Base-by-base conservation (phyloP, 1,140 invertebrate species). In the Drosophila nikananu region DNA sequence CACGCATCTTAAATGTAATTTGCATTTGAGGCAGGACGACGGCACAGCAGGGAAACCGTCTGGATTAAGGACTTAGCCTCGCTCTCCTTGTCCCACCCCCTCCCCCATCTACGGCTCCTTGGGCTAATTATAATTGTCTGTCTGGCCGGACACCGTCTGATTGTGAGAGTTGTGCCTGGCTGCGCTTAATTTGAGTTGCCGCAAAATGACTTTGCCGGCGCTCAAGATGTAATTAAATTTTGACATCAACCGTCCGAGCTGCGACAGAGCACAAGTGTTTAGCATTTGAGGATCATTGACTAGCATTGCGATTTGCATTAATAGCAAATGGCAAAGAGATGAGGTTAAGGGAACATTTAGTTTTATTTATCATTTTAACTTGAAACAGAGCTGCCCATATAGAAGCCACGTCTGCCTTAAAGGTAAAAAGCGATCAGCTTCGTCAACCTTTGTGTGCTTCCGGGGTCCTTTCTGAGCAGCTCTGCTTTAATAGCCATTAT, bases 1-100 rank as follows among this genome's bases (percentile, higher is more conserved):
- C 49, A 54, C 55, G 76, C 76, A 78, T 77, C 75, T 62, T 78
- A 70, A 79, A 79, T 79, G 76, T 60, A 79, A 79, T 79, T 79
- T 79, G 72, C 74, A 76, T 72, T 57, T 37, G 52, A 32, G 65
- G 32, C 48, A 23, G 23, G 55, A 19, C 27, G 23, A 35, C 19
- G 41, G 35, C 54, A 27, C 32, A 32, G 49, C 23, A n/a, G 46
- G 52, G 35, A 66, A 42, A 27, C 74, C 42, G 54, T 46, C 59
- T 25, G 59, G 76, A 70, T 78, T 70, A 78, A 44, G 66, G 58
- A 62, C 75, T 61, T 32, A 68, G 67, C 37, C 44, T 51, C 39
- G 12, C 9, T 21, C 25, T 17, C 23, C 8, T 15, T 25, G 13
- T 48, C 12, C 42, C 44, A 15, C 13, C 21, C 21, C 42, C 44